Evolutionary conservation across 2,888 invertebrate species (phyloP), one percentile per base, ranked within the genome.

Genomic region (Eulithis prunata): DNA sequence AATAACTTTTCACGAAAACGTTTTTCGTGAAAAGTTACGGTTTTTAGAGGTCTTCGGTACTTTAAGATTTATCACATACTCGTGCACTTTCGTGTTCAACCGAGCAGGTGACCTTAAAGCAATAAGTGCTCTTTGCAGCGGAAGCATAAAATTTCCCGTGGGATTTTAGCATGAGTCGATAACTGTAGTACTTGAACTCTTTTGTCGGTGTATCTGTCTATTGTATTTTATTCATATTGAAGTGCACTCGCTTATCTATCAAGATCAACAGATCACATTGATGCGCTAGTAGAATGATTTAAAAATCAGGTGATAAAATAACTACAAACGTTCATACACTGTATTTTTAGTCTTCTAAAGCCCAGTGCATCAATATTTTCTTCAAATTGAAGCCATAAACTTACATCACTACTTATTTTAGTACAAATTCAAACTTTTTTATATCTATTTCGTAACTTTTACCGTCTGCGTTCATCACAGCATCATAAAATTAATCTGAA

Each of bases 61-160:
- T 46, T 70, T 57, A 21, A 58, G 59, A 71, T 66, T 69, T 66
- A 58, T 54, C 56, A 62, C 57, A 56, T 57, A 60, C 43, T 59
- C 57, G 57, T 62, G 59, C 52, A 56, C 62, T 66, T 67, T 60
- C 60, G 21, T 51, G 63, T 64, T 63, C 57, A 61, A 49, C 60
- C 49, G 49, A 67, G 67, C 67, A 67, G 67, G 67, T 68, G 62
- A 68, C 56, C 62, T 62, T 58, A 62, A 70, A 68, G 67, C 63
- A 68, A 71, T 69, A 71, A 74, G 70, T 68, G 64, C 61, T 68
- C 57, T 63, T 65, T 57, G 58, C 68, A 64, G 57, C 64, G 71
- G 71, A 73, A 70, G 70, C 36, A 66, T 73, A 69, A 70, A 64
- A 70, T 70, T 78, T 78, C 78, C 76, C 78, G 73, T 71, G 78